Percentiles rank a stretch among this genome's conserved stretches.
These are phyloP conservation scores for Diorhabda sublineata DNA, from an alignment of 1,140 invertebrate genomes.

Conservation along the genomic window DNA sequence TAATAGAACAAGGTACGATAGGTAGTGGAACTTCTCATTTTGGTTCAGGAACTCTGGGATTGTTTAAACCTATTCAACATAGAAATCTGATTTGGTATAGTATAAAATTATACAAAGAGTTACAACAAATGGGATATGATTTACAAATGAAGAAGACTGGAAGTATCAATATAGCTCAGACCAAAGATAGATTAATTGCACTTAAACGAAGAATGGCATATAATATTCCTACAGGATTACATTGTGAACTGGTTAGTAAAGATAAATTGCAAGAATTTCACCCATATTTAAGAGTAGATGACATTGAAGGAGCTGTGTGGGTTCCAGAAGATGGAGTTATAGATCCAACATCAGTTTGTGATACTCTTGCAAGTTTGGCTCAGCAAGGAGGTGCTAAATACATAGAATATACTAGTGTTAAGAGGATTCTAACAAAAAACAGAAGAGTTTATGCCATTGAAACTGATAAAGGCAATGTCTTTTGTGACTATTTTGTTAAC, in stretches of 20 bases:
- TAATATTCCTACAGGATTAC: conserved; percentile 54
- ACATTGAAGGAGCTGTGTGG: conserved; percentile 69
- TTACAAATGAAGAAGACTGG: conserved; percentile 63
- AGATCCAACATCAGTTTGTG: conserved; percentile 59
- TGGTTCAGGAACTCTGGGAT: conserved; percentile 61
- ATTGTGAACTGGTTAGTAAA: conserved; percentile 51
- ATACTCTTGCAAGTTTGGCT: conserved; percentile 57
- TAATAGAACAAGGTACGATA: conserved; percentile 63
- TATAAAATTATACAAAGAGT: conserved; percentile 58
- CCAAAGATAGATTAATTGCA: conserved; percentile 64
- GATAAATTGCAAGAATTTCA: conserved; percentile 51
- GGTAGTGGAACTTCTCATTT: conserved; percentile 65
- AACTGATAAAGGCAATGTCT: conserved; percentile 57
- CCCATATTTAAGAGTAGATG: conserved; percentile 62
- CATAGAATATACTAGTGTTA: conserved; percentile 58
- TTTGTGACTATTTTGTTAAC: conserved; percentile 71
- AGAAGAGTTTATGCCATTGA: conserved; percentile 56
- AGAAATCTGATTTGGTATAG: conserved; percentile 59
- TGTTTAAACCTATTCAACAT: conserved; percentile 58
- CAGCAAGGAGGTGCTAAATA: conserved; percentile 58
- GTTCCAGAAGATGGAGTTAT: conserved; percentile 70
- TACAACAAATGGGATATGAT: conserved; percentile 60
- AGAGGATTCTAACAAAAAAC: conserved; percentile 58
- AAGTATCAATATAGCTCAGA: conserved; percentile 68
- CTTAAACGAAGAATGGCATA: conserved; percentile 59